phyloP scores from a whole-genome alignment of 2,888 invertebrate species.

The Protonemura montana region DNA sequence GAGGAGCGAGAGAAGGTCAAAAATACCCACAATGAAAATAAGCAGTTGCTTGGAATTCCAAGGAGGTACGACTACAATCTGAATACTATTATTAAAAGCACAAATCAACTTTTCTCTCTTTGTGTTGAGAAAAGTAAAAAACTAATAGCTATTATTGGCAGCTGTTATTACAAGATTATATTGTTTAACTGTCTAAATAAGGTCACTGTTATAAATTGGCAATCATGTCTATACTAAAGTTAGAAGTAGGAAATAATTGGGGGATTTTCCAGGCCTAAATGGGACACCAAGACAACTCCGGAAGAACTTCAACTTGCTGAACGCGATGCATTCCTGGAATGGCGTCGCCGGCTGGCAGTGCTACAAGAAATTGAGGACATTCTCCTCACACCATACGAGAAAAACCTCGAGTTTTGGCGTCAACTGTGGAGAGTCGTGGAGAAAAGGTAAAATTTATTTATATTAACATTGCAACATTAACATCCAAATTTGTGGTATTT shows the following conservation, averaged over 20 bases:
- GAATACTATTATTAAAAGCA: too few relatives aligned
- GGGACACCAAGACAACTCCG: constrained; percentile 77
- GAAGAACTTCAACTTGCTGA: constrained; percentile 84
- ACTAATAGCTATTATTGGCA: too few relatives aligned
- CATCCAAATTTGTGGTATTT: background rate
- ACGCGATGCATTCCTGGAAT: constrained; percentile 84
- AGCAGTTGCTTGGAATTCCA: constrained; percentile 78
- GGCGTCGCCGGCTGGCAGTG: constrained; percentile 84
- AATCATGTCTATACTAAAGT: too few relatives aligned
- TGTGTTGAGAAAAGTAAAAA: too few relatives aligned
- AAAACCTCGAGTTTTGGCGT: constrained; percentile 97
- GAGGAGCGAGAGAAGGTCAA: constrained; percentile 65
- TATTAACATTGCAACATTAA: background rate
- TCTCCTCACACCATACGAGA: constrained; percentile 94
- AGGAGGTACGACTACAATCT: constrained; percentile 67
- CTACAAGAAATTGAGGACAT: constrained; percentile 82
- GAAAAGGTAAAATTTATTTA: constrained; percentile 61
- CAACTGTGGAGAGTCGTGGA: constrained; percentile 99
- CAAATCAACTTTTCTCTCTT: too few relatives aligned
- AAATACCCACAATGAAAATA: constrained; percentile 66
- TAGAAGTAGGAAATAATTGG: too few relatives aligned
- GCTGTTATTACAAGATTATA: too few relatives aligned
- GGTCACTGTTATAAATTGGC: too few relatives aligned
- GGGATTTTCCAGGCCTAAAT: constrained; percentile 71
- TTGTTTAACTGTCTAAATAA: too few relatives aligned